Base-by-base conservation (phyloP, 64 coral and sea anemone genomes). In the Dendronephthya gigantea region DNA sequence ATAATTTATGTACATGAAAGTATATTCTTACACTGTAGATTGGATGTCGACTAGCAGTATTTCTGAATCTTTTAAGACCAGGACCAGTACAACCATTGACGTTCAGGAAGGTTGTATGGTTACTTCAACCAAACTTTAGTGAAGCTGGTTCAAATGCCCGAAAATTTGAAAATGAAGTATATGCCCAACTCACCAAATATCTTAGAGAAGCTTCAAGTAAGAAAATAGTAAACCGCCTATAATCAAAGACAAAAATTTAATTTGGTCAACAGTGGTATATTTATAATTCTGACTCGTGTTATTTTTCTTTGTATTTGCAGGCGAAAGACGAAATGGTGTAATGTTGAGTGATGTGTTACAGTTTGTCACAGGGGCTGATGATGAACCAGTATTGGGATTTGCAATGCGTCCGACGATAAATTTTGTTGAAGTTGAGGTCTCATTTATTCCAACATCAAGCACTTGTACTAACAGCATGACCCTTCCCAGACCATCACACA, bases 31-130 rank as follows among this genome's bases (percentile, higher is more conserved):
- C 68, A 74, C n/a, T 74, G 68, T 28, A 74, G 68, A 87, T 87
- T 87, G 66, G 86, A 48, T 81, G 68, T 72, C 41, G 69, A 51
- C 74, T 88, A 88, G 48, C 88, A 7, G 82, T 81, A 10, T 89
- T 89, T 89, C 88, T 89, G 55, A n/a, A 89, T 84, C 88, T 84
- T 84, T 38, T 89, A 69, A 48, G 52, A 33, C 88, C 51, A 23
- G 81, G 49, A 49, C 88, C 88, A 13, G 82, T 59, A 89, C 81
- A 1, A 82, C 13, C n/a, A 39, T 81, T 89, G 82, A 89, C 88
- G 58, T 56, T 75, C 81, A 89, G 86, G 86, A 79, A 47, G 43
- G 68, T 88, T 72, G 72, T 88, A 19, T 81, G 86, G 74, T 79
- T 88, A 81, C 86, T 88, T 49, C 45, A 72, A 31, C 72, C 86